Percentiles rank a stretch among this genome's conserved stretches.
These are phyloP conservation scores for Serrognathus titanus DNA, from an alignment of 2,888 invertebrate genomes.

Conservation along the genomic window DNA sequence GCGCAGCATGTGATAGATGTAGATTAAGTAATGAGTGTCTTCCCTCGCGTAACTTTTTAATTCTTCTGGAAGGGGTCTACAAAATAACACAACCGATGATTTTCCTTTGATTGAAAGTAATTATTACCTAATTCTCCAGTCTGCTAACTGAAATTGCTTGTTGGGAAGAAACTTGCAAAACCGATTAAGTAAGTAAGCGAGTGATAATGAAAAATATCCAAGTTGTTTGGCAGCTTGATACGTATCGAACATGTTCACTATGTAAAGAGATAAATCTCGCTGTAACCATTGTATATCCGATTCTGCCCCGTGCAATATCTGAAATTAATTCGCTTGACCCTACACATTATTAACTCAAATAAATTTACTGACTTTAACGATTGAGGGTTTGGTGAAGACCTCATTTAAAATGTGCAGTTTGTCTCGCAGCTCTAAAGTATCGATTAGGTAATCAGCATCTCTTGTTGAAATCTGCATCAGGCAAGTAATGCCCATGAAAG, in stretches of 20 bases:
- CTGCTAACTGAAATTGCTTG: slow-evolving; percentile 90
- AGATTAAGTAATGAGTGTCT: slow-evolving; percentile 93
- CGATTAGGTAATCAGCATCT: slow-evolving; percentile 81
- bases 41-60: slow-evolving; percentile 82
- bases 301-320: slow-evolving; percentile 91
- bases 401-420: slow-evolving; percentile 81
- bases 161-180: slow-evolving; percentile 79
- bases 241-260: slow-evolving; percentile 97
- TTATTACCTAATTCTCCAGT: slow-evolving; percentile 80
- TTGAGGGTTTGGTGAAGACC: slow-evolving; percentile 83
- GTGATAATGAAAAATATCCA: slow-evolving; percentile 65
- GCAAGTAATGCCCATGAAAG: slow-evolving; percentile 93
- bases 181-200: slow-evolving; percentile 72
- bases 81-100: background rate
- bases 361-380: slow-evolving; percentile 70
- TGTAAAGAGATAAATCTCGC: slow-evolving; percentile 88
- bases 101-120: background rate
- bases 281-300: slow-evolving; percentile 91
- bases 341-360: background rate
- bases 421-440: slow-evolving; percentile 79
- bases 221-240: slow-evolving; percentile 80
- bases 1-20: slow-evolving; percentile 78
- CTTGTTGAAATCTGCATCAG: slow-evolving; percentile 90
- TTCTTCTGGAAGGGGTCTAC: slow-evolving; percentile 77
- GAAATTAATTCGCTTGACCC: slow-evolving; percentile 20